phyloP scores from a whole-genome alignment of 37 sponge, comb jelly and placozoan species.

The Diacarnus erythraeanus region DNA sequence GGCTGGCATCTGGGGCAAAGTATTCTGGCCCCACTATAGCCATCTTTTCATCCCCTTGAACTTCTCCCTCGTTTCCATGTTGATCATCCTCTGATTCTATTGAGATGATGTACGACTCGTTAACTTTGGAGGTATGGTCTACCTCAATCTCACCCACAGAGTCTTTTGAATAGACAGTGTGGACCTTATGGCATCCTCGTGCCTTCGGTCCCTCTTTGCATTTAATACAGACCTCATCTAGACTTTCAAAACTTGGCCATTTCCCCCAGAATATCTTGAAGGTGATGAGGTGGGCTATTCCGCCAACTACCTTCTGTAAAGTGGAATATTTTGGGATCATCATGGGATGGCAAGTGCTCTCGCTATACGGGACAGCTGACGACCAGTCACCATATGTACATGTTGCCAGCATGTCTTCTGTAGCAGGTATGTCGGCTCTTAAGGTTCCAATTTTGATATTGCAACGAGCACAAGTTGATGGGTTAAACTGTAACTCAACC shows the following conservation, averaged over 20 bases:
- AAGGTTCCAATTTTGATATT: neutral
- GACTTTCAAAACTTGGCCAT: neutral
- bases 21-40: neutral
- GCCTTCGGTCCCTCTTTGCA: neutral
- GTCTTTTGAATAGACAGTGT: neutral
- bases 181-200: neutral
- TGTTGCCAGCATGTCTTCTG: neutral
- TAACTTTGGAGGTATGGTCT: neutral
- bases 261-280: slow-evolving; percentile 1
- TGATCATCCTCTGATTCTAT: neutral
- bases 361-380: neutral
- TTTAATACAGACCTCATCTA: neutral
- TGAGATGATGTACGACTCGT: neutral
- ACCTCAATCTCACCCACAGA: neutral
- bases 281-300: slow-evolving; percentile 15
- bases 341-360: slow-evolving; percentile 23
- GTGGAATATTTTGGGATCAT: slow-evolving; percentile 19
- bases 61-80: neutral
- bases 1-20: neutral
- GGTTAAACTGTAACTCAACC: neutral
- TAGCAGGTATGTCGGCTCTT: neutral
- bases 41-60: neutral
- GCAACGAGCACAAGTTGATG: slow-evolving; percentile 6
- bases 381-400: neutral
- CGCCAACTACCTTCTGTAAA: slow-evolving; percentile 3